These are phyloP conservation scores for Cossypha polioptera DNA, from an alignment of 2,797 vertebrate species.

Conservation along the genomic window DNA sequence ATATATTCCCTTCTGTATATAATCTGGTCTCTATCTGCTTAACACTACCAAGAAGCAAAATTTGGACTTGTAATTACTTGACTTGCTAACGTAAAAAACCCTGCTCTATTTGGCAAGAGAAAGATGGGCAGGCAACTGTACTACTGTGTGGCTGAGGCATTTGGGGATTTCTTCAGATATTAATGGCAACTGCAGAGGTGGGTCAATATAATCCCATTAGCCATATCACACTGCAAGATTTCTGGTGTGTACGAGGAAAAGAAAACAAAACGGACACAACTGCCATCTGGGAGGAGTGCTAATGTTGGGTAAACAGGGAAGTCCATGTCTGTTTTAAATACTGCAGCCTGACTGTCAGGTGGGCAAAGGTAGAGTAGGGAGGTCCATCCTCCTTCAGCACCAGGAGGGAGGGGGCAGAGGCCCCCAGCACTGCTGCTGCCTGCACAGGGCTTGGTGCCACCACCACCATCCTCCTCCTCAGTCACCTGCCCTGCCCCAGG, in stretches of 20 bases:
- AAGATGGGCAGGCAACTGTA: background rate
- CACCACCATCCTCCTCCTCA: background rate
- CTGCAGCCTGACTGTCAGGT: background rate
- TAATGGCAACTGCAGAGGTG: background rate
- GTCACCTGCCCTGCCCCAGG: background rate
- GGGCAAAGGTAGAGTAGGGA: background rate
- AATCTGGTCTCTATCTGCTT: background rate
- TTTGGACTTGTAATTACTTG: background rate
- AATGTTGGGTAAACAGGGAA: background rate
- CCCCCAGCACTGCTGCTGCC: background rate
- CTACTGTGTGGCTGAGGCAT: background rate
- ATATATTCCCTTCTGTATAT: background rate
- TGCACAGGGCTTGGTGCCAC: fast-evolving
- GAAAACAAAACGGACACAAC: background rate
- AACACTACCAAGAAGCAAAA: background rate
- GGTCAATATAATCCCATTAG: conserved; percentile 8
- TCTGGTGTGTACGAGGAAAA: background rate
- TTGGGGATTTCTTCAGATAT: background rate
- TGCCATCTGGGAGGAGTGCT: background rate
- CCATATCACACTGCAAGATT: background rate
- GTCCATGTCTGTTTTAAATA: background rate
- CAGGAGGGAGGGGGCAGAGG: background rate
- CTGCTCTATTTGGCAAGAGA: background rate
- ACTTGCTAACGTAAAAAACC: background rate
- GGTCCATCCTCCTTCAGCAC: background rate